Percentiles rank a stretch among this genome's conserved stretches.
phyloP scores from a whole-genome alignment of 30 jellyfish, hydroid and myxozoan genomes.

The Turritopsis rubra region DNA sequence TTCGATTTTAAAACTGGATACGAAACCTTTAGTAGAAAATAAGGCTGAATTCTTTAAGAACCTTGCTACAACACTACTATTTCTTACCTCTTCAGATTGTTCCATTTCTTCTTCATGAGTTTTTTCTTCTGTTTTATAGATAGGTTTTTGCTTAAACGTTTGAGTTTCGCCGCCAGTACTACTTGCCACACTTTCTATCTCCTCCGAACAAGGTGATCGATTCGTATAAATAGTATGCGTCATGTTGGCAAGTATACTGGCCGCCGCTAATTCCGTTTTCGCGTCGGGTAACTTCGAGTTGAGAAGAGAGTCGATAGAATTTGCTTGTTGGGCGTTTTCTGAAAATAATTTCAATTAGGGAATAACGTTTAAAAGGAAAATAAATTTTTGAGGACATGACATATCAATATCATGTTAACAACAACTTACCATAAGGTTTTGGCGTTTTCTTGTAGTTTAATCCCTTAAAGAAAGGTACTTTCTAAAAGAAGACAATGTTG shows the following conservation, averaged over 20 bases:
- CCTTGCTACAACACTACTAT: slow-evolving; percentile 2
- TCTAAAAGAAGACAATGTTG: slow-evolving; percentile 4
- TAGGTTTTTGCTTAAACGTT: not conserved
- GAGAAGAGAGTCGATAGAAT: slow-evolving; percentile 20
- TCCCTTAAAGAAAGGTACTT: slow-evolving; percentile 27
- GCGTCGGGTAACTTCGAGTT: slow-evolving; percentile 26
- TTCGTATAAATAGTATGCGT: slow-evolving; percentile 3
- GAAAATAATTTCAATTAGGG: not conserved
- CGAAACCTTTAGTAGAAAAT: too few relatives aligned
- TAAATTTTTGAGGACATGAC: not conserved
- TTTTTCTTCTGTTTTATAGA: slow-evolving; percentile 2
- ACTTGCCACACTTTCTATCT: slow-evolving; percentile 1
- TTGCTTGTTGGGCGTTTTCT: slow-evolving; percentile 19
- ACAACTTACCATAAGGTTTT: not conserved
- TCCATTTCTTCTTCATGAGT: slow-evolving; percentile 11
- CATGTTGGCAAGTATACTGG: slow-evolving; percentile 41
- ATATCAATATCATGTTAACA: not conserved
- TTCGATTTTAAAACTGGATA: too few relatives aligned
- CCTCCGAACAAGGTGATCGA: slow-evolving; percentile 25
- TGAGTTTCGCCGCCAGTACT: slow-evolving; percentile 10
- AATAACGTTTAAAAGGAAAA: not conserved
- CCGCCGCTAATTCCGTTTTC: slow-evolving; percentile 31
- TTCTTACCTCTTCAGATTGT: slow-evolving; percentile 37
- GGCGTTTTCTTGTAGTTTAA: slow-evolving; percentile 1
- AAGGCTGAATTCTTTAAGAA: too few relatives aligned